A percentile compares a stretch with the other conserved stretches of the same genome.
Conservation (phyloP, 2,797 vertebrate species). For the Characodon lateralis region DNA sequence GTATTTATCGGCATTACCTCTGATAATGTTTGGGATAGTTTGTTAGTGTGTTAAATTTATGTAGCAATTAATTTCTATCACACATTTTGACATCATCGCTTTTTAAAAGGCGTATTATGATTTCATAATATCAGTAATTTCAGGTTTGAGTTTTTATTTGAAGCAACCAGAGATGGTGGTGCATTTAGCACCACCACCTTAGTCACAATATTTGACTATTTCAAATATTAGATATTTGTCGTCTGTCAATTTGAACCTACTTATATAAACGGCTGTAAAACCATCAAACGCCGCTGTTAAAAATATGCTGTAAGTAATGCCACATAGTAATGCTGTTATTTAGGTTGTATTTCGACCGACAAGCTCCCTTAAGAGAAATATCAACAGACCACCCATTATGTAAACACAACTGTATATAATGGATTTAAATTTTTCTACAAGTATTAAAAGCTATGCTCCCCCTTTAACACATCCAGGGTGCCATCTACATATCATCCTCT, state of each 20-base stretch:
- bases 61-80: background rate
- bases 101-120: too few species aligned
- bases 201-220: background rate
- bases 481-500: background rate
- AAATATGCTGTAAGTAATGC: background rate
- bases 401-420: background rate
- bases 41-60: background rate
- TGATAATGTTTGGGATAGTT: background rate
- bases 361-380: background rate
- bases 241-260: background rate
- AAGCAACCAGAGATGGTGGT: background rate
- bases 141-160: background rate
- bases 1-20: background rate
- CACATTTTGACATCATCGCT: background rate
- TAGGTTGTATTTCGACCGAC: background rate
- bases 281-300: background rate
- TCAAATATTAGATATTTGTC: background rate
- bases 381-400: background rate
- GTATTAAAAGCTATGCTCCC: background rate
- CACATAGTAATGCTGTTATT: background rate
- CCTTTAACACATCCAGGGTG: background rate
- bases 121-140: background rate
- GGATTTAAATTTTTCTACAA: background rate
- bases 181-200: background rate
- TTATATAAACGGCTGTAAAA: background rate